These are phyloP conservation scores for Sebastes umbrosus DNA, from an alignment of 2,797 vertebrate species.

Conservation along the genomic window DNA sequence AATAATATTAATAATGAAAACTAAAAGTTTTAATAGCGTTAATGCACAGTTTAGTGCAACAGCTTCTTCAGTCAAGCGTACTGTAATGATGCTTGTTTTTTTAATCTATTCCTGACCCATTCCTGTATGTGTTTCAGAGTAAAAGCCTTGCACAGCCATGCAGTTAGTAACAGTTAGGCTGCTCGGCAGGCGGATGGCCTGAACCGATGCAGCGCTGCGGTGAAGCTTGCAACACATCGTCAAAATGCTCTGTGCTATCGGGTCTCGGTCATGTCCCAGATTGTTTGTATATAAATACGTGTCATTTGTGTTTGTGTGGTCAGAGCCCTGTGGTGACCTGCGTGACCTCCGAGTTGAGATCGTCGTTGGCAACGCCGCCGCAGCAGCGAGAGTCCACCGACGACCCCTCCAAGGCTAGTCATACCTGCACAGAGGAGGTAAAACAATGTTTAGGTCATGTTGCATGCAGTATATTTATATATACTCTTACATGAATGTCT, in stretches of 20 bases:
- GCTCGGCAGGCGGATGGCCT: background rate
- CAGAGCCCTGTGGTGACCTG: constrained; percentile 84
- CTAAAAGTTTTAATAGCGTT: background rate
- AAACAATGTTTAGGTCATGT: background rate
- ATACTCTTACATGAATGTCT: background rate
- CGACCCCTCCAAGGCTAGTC: constrained; percentile 94
- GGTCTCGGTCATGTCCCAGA: background rate
- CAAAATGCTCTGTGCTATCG: constrained; percentile 1
- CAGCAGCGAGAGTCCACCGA: constrained; percentile 82
- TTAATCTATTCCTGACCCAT: background rate
- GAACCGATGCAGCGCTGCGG: background rate
- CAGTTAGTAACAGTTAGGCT: background rate
- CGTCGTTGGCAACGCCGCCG: constrained; percentile 77
- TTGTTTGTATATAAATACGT: background rate
- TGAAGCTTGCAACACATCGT: background rate
- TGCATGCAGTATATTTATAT: background rate
- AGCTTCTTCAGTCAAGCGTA: background rate
- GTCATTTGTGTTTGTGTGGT: constrained; percentile 37
- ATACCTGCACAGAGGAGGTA: constrained; percentile 81
- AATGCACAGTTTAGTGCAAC: constrained; percentile 7
- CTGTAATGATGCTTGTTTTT: background rate
- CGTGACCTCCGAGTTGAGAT: constrained; percentile 88
- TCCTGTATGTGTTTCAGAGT: background rate
- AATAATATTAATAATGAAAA: background rate
- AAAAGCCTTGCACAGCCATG: constrained; percentile 27